Percentiles rank a stretch among this genome's conserved stretches.
Conservation (phyloP, 2,888 invertebrate genomes). For the Antheraea yamamai region DNA sequence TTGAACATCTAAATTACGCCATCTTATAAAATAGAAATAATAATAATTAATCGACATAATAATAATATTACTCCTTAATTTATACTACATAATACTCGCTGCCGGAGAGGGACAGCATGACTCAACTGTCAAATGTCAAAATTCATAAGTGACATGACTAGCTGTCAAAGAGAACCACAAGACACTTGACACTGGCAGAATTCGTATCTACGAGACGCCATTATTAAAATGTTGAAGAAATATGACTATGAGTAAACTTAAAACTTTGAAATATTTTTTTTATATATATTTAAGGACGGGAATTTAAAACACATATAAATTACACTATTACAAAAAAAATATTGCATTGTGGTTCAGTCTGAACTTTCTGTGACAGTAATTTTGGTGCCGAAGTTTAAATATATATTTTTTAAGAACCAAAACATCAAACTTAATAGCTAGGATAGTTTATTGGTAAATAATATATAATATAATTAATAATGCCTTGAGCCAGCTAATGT, state of each 20-base stretch:
- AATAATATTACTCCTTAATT: constrained; percentile 34
- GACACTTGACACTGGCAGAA: background rate
- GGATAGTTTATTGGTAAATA: constrained; percentile 31
- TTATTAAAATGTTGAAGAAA: no score
- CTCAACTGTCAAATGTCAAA: constrained; percentile 58
- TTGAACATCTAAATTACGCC: constrained; percentile 79
- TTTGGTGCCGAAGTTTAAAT: constrained; percentile 28
- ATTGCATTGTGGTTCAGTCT: constrained; percentile 4
- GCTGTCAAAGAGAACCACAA: constrained; percentile 53
- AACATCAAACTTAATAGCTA: constrained; percentile 41
- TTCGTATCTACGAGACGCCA: no score
- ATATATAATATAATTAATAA: constrained; percentile 47
- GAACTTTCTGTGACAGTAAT: constrained; percentile 13
- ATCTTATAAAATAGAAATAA: constrained; percentile 70
- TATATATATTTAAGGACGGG: background rate
- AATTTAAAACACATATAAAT: background rate
- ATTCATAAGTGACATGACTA: constrained; percentile 72
- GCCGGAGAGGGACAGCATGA: constrained; percentile 42
- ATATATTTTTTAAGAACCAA: constrained; percentile 27
- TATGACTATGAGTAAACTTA: background rate
- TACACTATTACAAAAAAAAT: background rate
- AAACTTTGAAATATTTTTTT: constrained; percentile 1
- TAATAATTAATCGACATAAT: constrained; percentile 50
- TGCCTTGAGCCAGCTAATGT: constrained; percentile 67
- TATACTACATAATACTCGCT: constrained; percentile 61